phyloP scores from a whole-genome alignment of 2,113 vertebrate genomes.

The Onychostoma macrolepis region DNA sequence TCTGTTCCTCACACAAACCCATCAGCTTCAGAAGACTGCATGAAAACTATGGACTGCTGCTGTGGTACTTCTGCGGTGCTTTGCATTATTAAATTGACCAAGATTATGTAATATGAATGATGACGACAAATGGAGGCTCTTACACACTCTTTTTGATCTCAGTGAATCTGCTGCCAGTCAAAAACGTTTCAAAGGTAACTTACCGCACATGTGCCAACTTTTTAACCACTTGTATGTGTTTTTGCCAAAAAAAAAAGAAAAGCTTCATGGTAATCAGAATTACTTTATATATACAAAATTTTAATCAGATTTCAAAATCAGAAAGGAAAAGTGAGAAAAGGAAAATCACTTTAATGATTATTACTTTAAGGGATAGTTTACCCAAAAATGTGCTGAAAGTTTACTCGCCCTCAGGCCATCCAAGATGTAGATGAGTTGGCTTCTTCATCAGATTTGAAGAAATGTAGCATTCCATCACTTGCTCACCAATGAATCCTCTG shows the following conservation, averaged over 20 bases:
- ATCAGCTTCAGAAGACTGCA: not conserved
- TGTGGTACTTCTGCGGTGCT: not conserved
- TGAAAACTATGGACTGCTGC: not conserved
- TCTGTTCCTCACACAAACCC: not conserved
- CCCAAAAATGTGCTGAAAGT: not conserved
- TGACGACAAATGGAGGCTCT: not conserved
- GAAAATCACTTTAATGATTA: not conserved
- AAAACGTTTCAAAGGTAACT: constrained; percentile 2
- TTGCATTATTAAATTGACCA: not conserved
- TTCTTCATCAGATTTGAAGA: not conserved
- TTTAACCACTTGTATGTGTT: constrained; percentile 32
- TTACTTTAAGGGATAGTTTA: not conserved
- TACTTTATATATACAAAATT: not conserved
- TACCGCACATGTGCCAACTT: constrained; percentile 47
- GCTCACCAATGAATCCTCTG: not conserved
- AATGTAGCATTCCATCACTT: not conserved
- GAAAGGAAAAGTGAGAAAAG: not conserved
- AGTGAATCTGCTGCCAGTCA: constrained; percentile 9
- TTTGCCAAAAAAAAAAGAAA: not conserved
- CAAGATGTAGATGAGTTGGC: not conserved
- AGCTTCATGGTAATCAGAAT: not conserved
- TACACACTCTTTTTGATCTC: not conserved
- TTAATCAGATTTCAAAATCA: not conserved
- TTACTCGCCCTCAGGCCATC: not conserved
- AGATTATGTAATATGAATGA: not conserved